Evolutionary conservation across 92 coral and sea anemone genomes (phyloP).

Genomic region (Scolanthus callimorphus): DNA sequence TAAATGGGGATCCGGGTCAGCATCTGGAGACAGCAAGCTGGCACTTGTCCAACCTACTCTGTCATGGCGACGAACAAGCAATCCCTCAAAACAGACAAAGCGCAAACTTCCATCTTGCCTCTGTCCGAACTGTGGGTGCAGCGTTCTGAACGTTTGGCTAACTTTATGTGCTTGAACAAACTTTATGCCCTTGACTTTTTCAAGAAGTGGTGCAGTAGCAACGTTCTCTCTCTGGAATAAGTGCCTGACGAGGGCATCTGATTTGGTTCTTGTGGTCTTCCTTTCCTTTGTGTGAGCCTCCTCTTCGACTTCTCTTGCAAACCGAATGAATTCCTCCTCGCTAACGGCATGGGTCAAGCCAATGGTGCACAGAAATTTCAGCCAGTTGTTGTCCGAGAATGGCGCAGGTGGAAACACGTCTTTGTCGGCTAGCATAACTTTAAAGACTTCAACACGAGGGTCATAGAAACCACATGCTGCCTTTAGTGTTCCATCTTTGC

Average conservation of each 20-base stretch:
- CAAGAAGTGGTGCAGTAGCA: slow-evolving; percentile 10
- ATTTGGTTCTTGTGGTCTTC: slow-evolving; percentile 33
- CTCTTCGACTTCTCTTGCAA: slow-evolving; percentile 41
- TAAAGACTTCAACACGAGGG: slow-evolving; percentile 42
- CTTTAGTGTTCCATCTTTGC: slow-evolving; percentile 19
- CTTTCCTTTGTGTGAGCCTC: slow-evolving; percentile 27
- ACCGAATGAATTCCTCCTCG: slow-evolving; percentile 7
- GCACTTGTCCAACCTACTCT: slow-evolving; percentile 54
- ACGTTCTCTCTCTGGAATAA: slow-evolving; percentile 19
- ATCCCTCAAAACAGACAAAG: slow-evolving; percentile 43
- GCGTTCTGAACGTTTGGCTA: background rate
- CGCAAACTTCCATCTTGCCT: slow-evolving; percentile 5
- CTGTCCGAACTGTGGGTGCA: slow-evolving; percentile 32
- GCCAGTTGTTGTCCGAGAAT: slow-evolving; percentile 29
- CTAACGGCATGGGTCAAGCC: slow-evolving; percentile 48
- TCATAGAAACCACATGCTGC: slow-evolving; percentile 48
- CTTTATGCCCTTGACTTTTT: slow-evolving; percentile 17
- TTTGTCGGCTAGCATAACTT: slow-evolving; percentile 25
- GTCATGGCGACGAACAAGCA: slow-evolving; percentile 15
- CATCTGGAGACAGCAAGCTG: slow-evolving; percentile 40
- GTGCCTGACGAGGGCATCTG: slow-evolving; percentile 25
- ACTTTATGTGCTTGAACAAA: slow-evolving; percentile 44
- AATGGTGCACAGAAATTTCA: slow-evolving; percentile 30
- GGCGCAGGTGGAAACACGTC: slow-evolving; percentile 62
- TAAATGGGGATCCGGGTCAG: background rate